Evolutionary conservation across 2,113 vertebrate species (phyloP).

Genomic region (Gracilinanus agilis): DNA sequence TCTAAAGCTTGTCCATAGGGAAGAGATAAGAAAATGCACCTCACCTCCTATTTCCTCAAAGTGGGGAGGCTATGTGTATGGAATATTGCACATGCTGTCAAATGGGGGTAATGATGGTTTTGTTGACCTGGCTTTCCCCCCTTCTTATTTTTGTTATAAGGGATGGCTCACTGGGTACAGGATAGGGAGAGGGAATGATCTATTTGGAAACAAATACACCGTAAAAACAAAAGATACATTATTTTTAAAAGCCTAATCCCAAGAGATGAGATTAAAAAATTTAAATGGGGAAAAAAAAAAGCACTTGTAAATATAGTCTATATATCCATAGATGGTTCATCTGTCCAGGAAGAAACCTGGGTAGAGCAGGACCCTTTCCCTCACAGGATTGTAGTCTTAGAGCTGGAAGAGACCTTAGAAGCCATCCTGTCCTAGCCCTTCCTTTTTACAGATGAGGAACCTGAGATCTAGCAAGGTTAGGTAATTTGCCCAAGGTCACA

Average conservation of each 20-base stretch:
- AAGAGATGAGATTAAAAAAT: not conserved
- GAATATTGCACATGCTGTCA: not conserved
- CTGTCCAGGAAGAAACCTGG: not conserved
- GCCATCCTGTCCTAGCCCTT: not conserved
- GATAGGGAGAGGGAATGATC: not conserved
- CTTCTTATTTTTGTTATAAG: not conserved
- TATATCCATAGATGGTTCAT: not conserved
- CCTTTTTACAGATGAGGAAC: not conserved
- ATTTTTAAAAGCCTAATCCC: not conserved
- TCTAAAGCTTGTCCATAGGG: not conserved
- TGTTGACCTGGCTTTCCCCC: not conserved
- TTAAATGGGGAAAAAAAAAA: not conserved
- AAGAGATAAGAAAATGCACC: not conserved
- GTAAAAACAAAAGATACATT: not conserved
- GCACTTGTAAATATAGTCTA: not conserved
- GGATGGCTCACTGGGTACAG: not conserved
- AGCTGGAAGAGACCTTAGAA: not conserved
- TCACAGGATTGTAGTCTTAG: not conserved
- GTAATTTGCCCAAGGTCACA: accelerated
- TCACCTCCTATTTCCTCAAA: not conserved
- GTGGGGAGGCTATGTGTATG: not conserved
- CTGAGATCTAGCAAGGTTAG: not conserved
- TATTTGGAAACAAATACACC: not conserved
- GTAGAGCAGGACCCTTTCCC: not conserved
- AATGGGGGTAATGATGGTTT: not conserved